Base-by-base conservation (phyloP, 2,113 vertebrate genomes). In the Diphyllodes magnificus region DNA sequence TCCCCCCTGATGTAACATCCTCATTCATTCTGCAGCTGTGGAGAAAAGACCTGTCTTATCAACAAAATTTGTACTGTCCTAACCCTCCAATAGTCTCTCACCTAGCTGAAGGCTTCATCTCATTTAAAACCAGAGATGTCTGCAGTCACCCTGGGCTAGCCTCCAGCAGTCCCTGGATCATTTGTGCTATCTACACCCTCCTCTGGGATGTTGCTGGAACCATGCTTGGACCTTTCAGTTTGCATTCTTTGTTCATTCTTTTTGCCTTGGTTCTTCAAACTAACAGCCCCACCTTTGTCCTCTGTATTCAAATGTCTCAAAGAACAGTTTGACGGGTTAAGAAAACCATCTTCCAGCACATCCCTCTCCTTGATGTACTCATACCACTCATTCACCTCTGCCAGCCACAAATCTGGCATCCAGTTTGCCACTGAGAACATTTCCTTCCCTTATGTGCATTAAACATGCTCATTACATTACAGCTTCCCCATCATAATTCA, bases 401-500 rank as follows among this genome's bases (percentile, higher is more conserved):
- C 57, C 69, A 87, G 65, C 53, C 70, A 45, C 39, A 79, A 63
- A 57, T 69, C 60, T 90, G 72, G 37, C 66, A 94, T 69, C 45
- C 63, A 87, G 0, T 70, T 82, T 85, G 87, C 50, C 82, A 69
- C 73, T 11, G 40, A 49, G 24, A 24, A 57, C 17, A 44, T 79
- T 94, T 92, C 57, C 50, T 79, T 95, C 57, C 70, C 53, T 57
- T 63, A 45, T 3, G 5, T 70, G 27, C 64, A 39, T 68, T 95
- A 71, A 91, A 61, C n/a, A 30, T 47, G 30, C 33, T 69, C 39
- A 50, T 80, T 86, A 66, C 64, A 63, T 45, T 54, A 24, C 21
- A 90, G 63, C 61, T 87, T 94, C 65, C 65, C 81, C 44, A 4
- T 77, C 61, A 33, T 92, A 90, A 90, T 28, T 92, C 73, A 79